Evolutionary conservation across 1,140 invertebrate genomes (phyloP), one percentile per base, ranked within the genome.

Genomic region (Bombus pascuorum): DNA sequence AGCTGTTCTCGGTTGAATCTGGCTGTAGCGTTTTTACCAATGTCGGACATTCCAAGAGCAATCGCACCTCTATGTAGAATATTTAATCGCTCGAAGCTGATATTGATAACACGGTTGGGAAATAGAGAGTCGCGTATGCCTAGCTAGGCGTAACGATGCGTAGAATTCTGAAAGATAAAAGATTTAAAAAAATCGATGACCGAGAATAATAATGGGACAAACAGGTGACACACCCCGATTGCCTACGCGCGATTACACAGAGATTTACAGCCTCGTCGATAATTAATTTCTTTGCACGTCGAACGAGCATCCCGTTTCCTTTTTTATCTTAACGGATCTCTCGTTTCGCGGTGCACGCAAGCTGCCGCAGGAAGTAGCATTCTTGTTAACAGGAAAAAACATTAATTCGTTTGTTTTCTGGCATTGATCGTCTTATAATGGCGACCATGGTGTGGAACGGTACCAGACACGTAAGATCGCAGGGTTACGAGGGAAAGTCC

Each of bases 401-500:
- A 62, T 59, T 75, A 71, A 86, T 72, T 76, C 85, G 66, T 72
- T 47, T 47, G 71, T 82, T 76, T 77, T 62, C 66, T 53, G 73
- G 39, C 44, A 68, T 34, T 15, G 65, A 83, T 86, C 71, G 73
- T 28, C 53, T 73, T n/a, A 28, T 73, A 81, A 85, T 18, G 53
- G 34, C 65, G 77, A 28, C n/a, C 68, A 81, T 32, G 44, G 34
- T 70, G 83, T 66, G 77, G 74, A 74, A 76, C 82, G 81, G 39
- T 44, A 71, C 83, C 74, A 57, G 65, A 53, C 39, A 87, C 76
- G 81, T 44, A 70, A 81, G 80, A 91, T 89, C 83, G 89, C 89
- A 86, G 86, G 90, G 90, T 91, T 91, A 91, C 80, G 71, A 89
- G 88, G 86, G 90, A 91, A 91, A 91, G 90, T 91, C 82, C 57